phyloP scores from a whole-genome alignment of 2,113 vertebrate species.

The Hylia prasina region DNA sequence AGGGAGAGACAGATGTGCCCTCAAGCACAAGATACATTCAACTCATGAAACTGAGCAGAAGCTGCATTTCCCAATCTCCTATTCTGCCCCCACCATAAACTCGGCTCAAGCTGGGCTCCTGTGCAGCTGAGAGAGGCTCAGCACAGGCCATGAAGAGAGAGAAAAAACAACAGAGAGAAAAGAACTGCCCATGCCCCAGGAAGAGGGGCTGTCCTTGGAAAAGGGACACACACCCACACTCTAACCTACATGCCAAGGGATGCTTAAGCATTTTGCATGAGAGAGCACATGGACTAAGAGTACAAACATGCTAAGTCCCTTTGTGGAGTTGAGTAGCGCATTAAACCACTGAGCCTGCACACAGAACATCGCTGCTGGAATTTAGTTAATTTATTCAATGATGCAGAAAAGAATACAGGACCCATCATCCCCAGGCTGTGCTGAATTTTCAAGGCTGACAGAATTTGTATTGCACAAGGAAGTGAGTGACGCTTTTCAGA shows the following conservation, averaged over 20 bases:
- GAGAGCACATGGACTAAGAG: fast-evolving
- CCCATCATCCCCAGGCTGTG: background rate
- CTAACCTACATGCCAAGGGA: background rate
- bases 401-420: background rate
- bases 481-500: background rate
- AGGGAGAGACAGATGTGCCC: background rate
- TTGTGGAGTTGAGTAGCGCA: background rate
- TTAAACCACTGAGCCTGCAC: background rate
- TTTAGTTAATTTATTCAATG: background rate
- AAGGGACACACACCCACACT: background rate
- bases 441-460: background rate
- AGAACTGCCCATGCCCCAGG: background rate
- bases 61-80: background rate
- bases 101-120: background rate
- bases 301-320: background rate
- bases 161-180: background rate
- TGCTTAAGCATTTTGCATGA: background rate
- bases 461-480: background rate
- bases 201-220: background rate
- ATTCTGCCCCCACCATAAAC: fast-evolving
- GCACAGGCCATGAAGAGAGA: fast-evolving
- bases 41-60: background rate
- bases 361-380: background rate
- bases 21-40: fast-evolving
- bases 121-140: background rate